phyloP scores from a whole-genome alignment of 2,888 invertebrate genomes.

The Eurytoma adleriae region DNA sequence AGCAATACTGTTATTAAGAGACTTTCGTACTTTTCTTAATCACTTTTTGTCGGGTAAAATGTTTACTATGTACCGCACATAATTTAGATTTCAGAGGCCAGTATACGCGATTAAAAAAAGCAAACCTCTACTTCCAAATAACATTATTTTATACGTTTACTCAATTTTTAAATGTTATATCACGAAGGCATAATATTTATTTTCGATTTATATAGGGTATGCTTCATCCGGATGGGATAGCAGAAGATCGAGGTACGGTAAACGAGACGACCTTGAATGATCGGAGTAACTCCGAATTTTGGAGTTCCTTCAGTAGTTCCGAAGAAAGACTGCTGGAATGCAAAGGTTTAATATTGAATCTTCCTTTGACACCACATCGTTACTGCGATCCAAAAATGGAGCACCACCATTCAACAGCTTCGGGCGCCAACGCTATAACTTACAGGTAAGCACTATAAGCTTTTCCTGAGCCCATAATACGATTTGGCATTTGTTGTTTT shows the following conservation, averaged over 20 bases:
- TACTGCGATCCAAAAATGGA: constrained; percentile 78
- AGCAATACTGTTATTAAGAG: too few species aligned
- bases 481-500: too few species aligned
- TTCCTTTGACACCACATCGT: constrained; percentile 83
- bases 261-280: constrained; percentile 84
- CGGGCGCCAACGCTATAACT: constrained; percentile 81
- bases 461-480: too few species aligned
- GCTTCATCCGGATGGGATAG: constrained; percentile 81
- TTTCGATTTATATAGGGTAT: constrained; percentile 56
- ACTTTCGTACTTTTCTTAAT: too few species aligned
- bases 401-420: constrained; percentile 76
- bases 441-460: constrained; percentile 79
- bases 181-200: background rate
- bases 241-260: constrained; percentile 80
- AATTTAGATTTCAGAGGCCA: too few species aligned
- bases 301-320: constrained; percentile 89
- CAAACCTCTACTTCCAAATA: too few species aligned
- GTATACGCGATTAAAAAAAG: too few species aligned
- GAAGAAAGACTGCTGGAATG: constrained; percentile 87
- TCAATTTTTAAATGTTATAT: background rate
- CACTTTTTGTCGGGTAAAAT: too few species aligned
- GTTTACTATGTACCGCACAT: too few species aligned
- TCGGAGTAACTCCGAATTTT: constrained; percentile 87
- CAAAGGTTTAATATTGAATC: constrained; percentile 84
- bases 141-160: too few species aligned